phyloP scores from a whole-genome alignment of 2,797 vertebrate species.

The Agapornis canus region DNA sequence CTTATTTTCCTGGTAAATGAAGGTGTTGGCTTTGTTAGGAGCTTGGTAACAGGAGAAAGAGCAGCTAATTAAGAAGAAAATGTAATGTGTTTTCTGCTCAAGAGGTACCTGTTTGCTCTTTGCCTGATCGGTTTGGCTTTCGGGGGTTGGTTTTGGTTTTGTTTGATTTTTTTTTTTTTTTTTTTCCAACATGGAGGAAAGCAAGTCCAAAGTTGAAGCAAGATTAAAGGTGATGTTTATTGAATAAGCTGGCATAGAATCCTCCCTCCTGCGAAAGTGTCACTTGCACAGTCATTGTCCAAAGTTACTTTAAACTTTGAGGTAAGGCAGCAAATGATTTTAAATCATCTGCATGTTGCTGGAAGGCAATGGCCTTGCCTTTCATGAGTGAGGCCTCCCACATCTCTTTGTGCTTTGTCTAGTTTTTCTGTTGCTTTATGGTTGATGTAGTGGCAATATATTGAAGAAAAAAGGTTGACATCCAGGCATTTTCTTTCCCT shows the following conservation, averaged over 20 bases:
- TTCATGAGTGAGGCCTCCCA: not conserved
- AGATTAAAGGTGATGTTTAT: not conserved
- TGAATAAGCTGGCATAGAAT: not conserved
- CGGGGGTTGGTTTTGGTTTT: not conserved
- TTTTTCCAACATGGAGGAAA: not conserved
- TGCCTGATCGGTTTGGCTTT: not conserved
- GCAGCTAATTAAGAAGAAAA: not conserved
- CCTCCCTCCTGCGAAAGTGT: not conserved
- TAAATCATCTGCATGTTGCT: not conserved
- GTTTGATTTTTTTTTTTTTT: not conserved
- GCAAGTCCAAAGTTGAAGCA: not conserved
- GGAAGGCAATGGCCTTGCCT: not conserved
- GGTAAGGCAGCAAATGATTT: not conserved
- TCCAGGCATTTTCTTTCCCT: not conserved
- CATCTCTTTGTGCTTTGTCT: not conserved
- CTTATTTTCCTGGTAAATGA: not conserved
- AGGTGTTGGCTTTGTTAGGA: not conserved
- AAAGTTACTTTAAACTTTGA: not conserved
- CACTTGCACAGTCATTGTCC: not conserved
- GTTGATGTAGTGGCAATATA: not conserved
- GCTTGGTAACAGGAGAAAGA: not conserved
- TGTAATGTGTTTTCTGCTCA: not conserved
- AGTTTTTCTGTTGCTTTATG: not conserved
- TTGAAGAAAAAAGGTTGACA: not conserved
- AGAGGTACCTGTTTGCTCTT: not conserved